These are phyloP conservation scores for Gambelia wislizenii DNA, from an alignment of 2,797 vertebrate species.

Conservation along the genomic window DNA sequence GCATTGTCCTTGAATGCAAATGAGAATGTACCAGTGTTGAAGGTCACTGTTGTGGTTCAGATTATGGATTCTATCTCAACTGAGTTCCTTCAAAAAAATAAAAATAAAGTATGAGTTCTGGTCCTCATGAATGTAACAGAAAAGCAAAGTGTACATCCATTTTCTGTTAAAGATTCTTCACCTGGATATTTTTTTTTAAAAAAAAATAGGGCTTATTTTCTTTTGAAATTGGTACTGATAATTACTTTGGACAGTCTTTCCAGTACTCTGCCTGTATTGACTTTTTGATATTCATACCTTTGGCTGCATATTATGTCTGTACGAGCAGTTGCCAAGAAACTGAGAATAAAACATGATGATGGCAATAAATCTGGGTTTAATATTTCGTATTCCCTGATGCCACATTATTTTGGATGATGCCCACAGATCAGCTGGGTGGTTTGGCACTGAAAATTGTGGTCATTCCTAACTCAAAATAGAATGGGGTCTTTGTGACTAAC, in stretches of 20 bases:
- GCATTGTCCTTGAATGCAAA: neutral
- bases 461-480: neutral
- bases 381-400: neutral
- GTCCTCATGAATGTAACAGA: neutral
- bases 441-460: conserved; percentile 18
- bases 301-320: neutral
- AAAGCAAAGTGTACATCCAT: neutral
- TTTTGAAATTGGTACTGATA: neutral
- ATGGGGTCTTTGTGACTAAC: neutral
- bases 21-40: neutral
- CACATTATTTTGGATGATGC: conserved; percentile 25
- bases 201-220: neutral
- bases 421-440: neutral
- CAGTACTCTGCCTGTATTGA: too few species aligned
- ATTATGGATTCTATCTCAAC: neutral
- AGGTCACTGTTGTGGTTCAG: neutral
- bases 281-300: neutral
- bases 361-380: neutral
- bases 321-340: conserved; percentile 1
- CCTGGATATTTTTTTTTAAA: neutral
- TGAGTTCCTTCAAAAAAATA: neutral
- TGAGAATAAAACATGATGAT: neutral
- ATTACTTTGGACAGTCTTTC: too few species aligned
- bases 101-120: neutral
- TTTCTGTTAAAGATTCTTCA: neutral